These are phyloP conservation scores for Cyanistes caeruleus DNA, from an alignment of 2,113 vertebrate species.

Conservation along the genomic window DNA sequence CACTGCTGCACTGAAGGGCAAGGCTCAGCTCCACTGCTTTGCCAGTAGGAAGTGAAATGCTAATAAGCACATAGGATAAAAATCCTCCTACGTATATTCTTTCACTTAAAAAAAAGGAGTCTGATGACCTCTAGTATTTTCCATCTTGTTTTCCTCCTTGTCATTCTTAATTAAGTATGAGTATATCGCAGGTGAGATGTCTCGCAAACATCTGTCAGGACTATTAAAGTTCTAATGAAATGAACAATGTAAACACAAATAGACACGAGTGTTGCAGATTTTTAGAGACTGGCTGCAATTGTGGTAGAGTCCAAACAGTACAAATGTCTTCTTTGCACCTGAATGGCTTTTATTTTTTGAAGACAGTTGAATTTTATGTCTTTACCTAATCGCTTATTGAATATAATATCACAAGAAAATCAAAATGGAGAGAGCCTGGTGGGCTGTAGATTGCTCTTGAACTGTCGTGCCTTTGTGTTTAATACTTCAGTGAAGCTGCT, in stretches of 20 bases:
- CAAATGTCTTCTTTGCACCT: background rate
- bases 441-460: background rate
- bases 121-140: background rate
- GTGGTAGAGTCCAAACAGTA: background rate
- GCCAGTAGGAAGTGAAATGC: background rate
- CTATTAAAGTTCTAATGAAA: background rate
- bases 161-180: constrained; percentile 10
- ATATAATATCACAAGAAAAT: background rate
- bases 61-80: background rate
- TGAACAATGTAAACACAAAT: background rate
- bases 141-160: constrained; percentile 22
- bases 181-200: background rate
- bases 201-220: background rate
- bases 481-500: background rate
- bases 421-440: background rate
- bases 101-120: background rate
- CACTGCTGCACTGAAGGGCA: background rate
- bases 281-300: background rate
- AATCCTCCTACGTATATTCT: background rate
- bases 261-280: background rate
- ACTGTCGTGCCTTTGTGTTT: background rate
- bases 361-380: background rate
- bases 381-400: background rate
- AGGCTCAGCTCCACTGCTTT: background rate
- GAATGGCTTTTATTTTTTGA: background rate